These are phyloP conservation scores for Ichneumoninae sp. DNA, from an alignment of 2,888 invertebrate genomes.

Conservation along the genomic window DNA sequence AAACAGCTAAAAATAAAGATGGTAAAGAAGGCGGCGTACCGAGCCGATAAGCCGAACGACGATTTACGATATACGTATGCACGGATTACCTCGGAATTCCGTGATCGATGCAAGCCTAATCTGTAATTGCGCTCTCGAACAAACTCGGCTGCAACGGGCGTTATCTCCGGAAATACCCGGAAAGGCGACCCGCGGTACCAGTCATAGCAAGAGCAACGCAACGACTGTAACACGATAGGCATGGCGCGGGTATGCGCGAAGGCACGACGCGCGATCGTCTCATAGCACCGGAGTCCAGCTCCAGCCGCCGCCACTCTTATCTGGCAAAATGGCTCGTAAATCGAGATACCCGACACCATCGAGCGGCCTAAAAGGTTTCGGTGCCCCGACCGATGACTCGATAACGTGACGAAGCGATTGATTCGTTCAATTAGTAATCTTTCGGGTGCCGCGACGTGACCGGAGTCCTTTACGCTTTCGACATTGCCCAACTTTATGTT, in stretches of 20 bases:
- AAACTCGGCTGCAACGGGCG: constrained; percentile 47
- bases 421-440: constrained; percentile 78
- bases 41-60: constrained; percentile 3
- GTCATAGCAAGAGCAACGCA: constrained; percentile 4
- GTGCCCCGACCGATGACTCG: constrained; percentile 59
- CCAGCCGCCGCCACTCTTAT: constrained; percentile 54
- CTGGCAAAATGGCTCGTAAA: constrained; percentile 65
- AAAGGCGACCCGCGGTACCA: constrained; percentile 45
- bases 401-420: constrained; percentile 72
- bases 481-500: background rate
- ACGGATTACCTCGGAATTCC: background rate
- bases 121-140: constrained; percentile 50
- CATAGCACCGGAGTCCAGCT: constrained; percentile 7
- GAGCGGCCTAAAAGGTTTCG: constrained; percentile 66
- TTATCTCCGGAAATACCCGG: constrained; percentile 54
- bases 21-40: constrained; percentile 2
- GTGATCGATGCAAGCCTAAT: constrained; percentile 47
- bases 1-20: constrained; percentile 8
- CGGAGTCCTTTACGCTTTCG: constrained; percentile 11
- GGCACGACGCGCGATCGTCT: constrained; percentile 19
- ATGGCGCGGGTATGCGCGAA: background rate
- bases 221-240: constrained; percentile 1
- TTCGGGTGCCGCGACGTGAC: constrained; percentile 44
- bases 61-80: background rate
- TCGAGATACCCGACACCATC: constrained; percentile 64